Conservation (phyloP, 2,888 invertebrate genomes). For the Aelia acuminata region DNA sequence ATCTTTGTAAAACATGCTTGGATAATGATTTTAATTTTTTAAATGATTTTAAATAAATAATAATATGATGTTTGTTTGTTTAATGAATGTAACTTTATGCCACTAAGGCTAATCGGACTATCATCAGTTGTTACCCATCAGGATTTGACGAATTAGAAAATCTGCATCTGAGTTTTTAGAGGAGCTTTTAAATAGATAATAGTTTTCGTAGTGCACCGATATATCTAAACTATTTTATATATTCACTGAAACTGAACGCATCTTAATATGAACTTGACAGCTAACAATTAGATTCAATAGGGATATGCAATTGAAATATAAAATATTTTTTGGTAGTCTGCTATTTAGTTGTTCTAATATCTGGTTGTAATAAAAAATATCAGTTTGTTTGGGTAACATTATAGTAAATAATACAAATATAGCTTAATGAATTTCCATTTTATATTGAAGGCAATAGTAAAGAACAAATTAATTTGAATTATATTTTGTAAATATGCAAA, state of each 20-base stretch:
- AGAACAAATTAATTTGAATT: neutral
- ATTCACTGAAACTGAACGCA: neutral
- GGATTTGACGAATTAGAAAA: too few species aligned
- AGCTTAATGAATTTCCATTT: neutral
- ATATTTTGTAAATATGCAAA: neutral
- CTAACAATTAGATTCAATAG: neutral
- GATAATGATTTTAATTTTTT: too few species aligned
- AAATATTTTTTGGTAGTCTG: too few species aligned
- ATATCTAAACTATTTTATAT: neutral
- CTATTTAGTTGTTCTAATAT: neutral
- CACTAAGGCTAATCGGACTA: too few species aligned
- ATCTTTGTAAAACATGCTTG: neutral
- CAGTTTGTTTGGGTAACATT: neutral
- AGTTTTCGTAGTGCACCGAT: neutral
- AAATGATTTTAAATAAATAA: neutral
- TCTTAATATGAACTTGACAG: neutral
- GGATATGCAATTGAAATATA: neutral
- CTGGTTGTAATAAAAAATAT: neutral
- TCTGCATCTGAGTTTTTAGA: neutral
- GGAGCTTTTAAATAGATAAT: conserved; percentile 4
- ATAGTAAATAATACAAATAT: neutral
- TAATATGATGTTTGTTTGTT: too few species aligned
- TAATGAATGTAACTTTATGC: too few species aligned
- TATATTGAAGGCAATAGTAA: neutral
- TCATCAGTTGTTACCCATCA: neutral